Base-by-base conservation (phyloP, 2,797 vertebrate species). In the Sebastolobus altivelis region DNA sequence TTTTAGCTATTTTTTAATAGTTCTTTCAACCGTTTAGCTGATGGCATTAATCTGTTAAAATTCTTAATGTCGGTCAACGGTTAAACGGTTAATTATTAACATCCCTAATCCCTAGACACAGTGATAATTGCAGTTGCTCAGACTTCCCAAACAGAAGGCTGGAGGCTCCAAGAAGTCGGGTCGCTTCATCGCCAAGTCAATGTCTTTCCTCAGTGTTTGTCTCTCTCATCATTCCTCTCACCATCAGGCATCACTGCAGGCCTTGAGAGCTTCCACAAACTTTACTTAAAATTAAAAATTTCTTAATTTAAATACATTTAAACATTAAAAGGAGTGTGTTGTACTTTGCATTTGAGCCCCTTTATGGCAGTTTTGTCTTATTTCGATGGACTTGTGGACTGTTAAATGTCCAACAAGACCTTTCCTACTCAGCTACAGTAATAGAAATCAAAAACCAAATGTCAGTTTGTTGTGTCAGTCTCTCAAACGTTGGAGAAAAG, bases 91-190 rank as follows among this genome's bases (percentile, higher is more conserved):
- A 4, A 49, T 49, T 16, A 49, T 49, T 49, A 20, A 49, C 43
- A 46, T 18, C 43, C 18, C 43, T 46, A 46, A 46, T 18, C 43
- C 18, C 43, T 46, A 46, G 67, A 72, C 46, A 52, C 18, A 0
- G 20, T 31, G 38, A 67, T 88, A 76, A 92, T 84, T 82, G 61
- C 70, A 68, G 80, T 85, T 83, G 43, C 76, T 86, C 72, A 84
- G 58, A 78, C 70, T 35, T 84, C 25, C 80, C 70, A 69, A 56
- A 61, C n/a, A 60, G 16, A 79, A 81, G 65, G 13, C 69, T 68
- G 18, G 14, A 65, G 59, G 69, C 16, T 49, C 58, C 37, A 18
- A 75, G n/a, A 68, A 58, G 77, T 72, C 38, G 0, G 29, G 37
- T 65, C 12, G 4, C 25, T 54, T 63, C 56, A 63, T 35, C 8